phyloP scores from a whole-genome alignment of 1,140 invertebrate species.

The Drosophila tropicalis region DNA sequence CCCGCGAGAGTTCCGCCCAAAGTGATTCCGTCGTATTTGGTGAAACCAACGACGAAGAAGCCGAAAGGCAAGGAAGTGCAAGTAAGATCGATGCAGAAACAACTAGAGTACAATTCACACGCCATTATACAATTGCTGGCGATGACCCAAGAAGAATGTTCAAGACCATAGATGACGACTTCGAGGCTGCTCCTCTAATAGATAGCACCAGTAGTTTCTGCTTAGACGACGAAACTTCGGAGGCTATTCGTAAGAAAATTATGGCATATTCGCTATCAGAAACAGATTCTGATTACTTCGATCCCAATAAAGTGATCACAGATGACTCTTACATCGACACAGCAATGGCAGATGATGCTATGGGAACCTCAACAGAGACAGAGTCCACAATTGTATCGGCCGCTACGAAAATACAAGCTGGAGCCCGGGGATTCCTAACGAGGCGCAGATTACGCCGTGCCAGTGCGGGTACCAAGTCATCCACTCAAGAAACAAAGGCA shows the following conservation, averaged over 20 bases:
- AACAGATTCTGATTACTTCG: constrained; percentile 71
- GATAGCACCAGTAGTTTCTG: constrained; percentile 56
- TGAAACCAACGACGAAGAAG: constrained; percentile 32
- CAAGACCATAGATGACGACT: constrained; percentile 47
- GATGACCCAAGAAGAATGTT: constrained; percentile 64
- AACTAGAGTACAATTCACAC: constrained; percentile 41
- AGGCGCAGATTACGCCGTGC: constrained; percentile 63
- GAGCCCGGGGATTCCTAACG: constrained; percentile 66
- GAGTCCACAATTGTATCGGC: constrained; percentile 80
- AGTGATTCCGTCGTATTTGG: constrained; percentile 69
- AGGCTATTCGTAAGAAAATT: constrained; percentile 78
- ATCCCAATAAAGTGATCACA: constrained; percentile 37
- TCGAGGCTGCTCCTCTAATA: constrained; percentile 16
- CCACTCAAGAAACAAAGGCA: constrained; percentile 60
- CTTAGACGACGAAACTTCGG: constrained; percentile 73
- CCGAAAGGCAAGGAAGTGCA: not conserved
- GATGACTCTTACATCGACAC: constrained; percentile 77
- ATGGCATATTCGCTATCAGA: constrained; percentile 79
- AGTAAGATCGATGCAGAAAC: constrained; percentile 21
- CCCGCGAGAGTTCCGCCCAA: constrained; percentile 68
- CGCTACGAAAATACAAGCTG: constrained; percentile 76
- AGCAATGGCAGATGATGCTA: constrained; percentile 66
- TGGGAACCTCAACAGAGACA: constrained; percentile 77
- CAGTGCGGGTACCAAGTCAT: constrained; percentile 69
- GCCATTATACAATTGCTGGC: constrained; percentile 69